Evolutionary conservation across 2,797 vertebrate genomes (phyloP), one percentile per base, ranked within the genome.

Genomic region (Selene dorsalis): DNA sequence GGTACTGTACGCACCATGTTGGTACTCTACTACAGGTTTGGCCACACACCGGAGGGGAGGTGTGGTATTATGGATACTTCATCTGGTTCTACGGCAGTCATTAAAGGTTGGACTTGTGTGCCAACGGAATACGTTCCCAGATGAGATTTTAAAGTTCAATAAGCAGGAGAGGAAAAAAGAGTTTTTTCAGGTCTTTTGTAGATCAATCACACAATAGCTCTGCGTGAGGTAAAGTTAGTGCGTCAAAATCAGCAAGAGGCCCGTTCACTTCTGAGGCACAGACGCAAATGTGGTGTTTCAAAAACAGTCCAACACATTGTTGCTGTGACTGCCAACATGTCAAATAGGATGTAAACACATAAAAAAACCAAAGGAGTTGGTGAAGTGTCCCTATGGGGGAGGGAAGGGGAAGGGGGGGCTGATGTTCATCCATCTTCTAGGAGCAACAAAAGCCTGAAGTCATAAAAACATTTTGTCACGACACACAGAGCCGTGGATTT

Each of bases 121-220:
- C n/a, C 32, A 57, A 63, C 4, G 22, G 53, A 24, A 53, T 28
- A 22, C 28, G 45, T 38, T 58, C 5, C 20, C 20, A 67, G 32
- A n/a, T 38, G 35, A 62, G 3, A 60, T 52, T 55, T 52, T 17
- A 3, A 39, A 53, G 70, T 16, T 32, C 12, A 73, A 24, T 20
- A 58, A 60, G 17, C 18, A 20, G 13, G 16, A 22, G 11, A 28
- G 30, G 17, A 57, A 68, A 62, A 35, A 16, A 14, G 4, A 0
- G 3, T 13, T 32, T 71, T 56, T 48, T 66, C 38, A 41, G 50
- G 32, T 62, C 63, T 41, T 84, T 82, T 80, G 52, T 60, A 75
- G 75, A 63, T 80, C 74, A 72, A 6, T 77, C 22, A 16, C 59
- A 91, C 84, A 91, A 90, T 72, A 48, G 52, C 84, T 50, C 79